Evolutionary conservation across 2,113 vertebrate genomes (phyloP).

Genomic region (Archilochus colubris): DNA sequence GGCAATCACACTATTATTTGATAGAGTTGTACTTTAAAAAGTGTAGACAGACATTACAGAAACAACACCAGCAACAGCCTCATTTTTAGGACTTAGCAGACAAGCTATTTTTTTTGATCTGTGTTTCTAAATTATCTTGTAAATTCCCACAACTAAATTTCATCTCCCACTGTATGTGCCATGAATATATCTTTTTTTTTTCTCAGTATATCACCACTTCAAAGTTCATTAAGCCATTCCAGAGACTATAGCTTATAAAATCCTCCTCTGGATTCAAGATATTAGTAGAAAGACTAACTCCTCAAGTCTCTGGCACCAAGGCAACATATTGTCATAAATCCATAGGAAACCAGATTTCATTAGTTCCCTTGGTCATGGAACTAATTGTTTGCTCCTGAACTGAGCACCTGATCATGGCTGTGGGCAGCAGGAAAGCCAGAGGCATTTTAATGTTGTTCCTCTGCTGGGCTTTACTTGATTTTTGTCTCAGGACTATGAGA

Average conservation of each 20-base stretch:
- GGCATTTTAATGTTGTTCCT: conserved; percentile 26
- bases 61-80: background rate
- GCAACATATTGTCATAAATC: conserved; percentile 22
- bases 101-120: background rate
- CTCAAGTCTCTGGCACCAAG: conserved; percentile 37
- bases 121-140: conserved; percentile 1
- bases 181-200: background rate
- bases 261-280: conserved; percentile 37
- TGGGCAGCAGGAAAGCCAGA: conserved; percentile 23
- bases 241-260: conserved; percentile 19
- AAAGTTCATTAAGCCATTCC: conserved; percentile 34
- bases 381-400: conserved; percentile 5
- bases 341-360: conserved; percentile 51
- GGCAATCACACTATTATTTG: background rate
- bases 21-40: background rate
- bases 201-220: background rate
- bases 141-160: conserved; percentile 1
- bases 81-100: background rate
- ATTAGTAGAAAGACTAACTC: conserved; percentile 29
- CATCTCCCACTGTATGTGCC: background rate
- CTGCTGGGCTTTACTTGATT: conserved; percentile 6
- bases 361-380: conserved; percentile 22
- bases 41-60: background rate
- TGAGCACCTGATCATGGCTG: conserved; percentile 19
- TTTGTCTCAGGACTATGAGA: conserved; percentile 49